Base-by-base conservation (phyloP, 2,113 vertebrate genomes). In the Nibea albiflora region DNA sequence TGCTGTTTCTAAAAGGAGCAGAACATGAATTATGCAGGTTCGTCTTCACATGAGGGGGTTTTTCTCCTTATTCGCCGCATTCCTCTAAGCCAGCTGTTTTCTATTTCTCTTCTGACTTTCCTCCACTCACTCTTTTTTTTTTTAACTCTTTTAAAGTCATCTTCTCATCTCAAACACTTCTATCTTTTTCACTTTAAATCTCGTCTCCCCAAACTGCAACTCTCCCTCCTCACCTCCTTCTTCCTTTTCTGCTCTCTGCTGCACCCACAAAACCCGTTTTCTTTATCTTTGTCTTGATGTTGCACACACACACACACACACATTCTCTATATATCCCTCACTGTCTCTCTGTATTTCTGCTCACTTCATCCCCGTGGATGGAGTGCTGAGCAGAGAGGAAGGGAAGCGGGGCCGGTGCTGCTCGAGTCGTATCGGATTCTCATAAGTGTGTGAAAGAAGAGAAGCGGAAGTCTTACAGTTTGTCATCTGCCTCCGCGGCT, bases 1-100 rank as follows among this genome's bases (percentile, higher is more conserved):
- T 92, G 94, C 92, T 92, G 80, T 95, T 94, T 95, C 95, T 96
- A 94, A 96, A 95, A 95, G 94, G 85, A 95, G 94, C 91, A 81
- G 83, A 78, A 74, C 93, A 95, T 96, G 94, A 96, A 96, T 96
- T 93, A 96, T 95, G 95, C 94, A 95, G 90, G 79, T 88, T 92
- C 74, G 85, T 92, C 94, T 94, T 93, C 92, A 92, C 93, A 92
- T 89, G 73, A 89, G 87, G 88, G 79, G 52, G 49, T 63, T 91
- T 90, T 88, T 85, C 82, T 87, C 69, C 83, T 80, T 77, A 84
- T 85, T 44, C 70, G 24, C 87, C 53, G 78, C 89, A 73, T 91
- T 94, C 85, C 86, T 92, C 83, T 85, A 80, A 87, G 80, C 91
- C 90, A 92, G 91, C 91, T 94, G 86, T 92, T 93, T 92, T 91